Base-by-base conservation (phyloP, 2,888 invertebrate genomes). In the Eristalis arbustorum region DNA sequence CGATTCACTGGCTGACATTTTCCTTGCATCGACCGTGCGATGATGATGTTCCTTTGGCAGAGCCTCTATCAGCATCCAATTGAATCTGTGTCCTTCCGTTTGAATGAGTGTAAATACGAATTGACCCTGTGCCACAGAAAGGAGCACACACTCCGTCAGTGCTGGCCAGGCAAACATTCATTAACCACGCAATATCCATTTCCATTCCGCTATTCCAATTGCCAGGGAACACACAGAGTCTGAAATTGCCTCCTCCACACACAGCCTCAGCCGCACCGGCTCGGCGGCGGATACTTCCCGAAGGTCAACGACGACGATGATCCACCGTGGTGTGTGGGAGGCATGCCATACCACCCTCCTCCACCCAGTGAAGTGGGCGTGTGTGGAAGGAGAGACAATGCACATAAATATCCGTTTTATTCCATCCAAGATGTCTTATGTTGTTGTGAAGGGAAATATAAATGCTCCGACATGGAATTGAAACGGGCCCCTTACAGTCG, bases 171-270 rank as follows among this genome's bases (percentile, higher is more conserved):
- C 72, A 79, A 79, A 79, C 62, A 79, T 56, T 67, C 79, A 68
- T 80, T 73, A 80, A 68, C 80, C 73, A 80, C 80, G 68, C 80
- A 80, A 74, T 80, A 80, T 80, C 68, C 67, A 68, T 68, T 80
- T 59, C 59, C 56, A 66, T 66, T 49, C 22, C 28, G 49, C 66
- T 67, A 67, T 80, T 74, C 73, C 80, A 73, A 79, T 61, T 77
- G 71, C 64, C 22, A 31, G 57, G 56, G 23, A 23, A 61, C 13
- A 72, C 42, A 77, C 31, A 64, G 40, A 61, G 31, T 8, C 34
- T 22, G 37, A 59, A 71, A 77, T 57, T 77, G 64, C 64, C 40
- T 78, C 42, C 49, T 64, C 34, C 57, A 68, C 68, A 73, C 61
- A 67, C 56, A 37, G 63, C 4, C 37, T 40, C 62, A 57, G 25